phyloP scores from a whole-genome alignment of 2,797 vertebrate genomes.

The Atherinosoma microstoma region DNA sequence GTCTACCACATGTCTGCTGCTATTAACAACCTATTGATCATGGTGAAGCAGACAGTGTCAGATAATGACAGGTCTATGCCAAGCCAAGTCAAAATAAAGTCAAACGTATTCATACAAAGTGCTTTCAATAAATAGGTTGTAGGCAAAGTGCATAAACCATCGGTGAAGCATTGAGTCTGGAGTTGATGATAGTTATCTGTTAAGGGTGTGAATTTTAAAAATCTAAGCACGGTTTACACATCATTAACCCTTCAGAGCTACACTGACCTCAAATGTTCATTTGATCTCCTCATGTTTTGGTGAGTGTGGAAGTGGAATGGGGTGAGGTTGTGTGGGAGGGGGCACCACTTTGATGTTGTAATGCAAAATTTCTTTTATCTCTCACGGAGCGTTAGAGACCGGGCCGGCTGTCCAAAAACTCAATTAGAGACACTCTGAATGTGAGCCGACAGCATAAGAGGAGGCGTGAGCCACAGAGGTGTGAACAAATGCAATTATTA shows the following conservation, averaged over 20 bases:
- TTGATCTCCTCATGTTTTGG: slow-evolving; percentile 61
- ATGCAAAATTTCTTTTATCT: slow-evolving; percentile 73
- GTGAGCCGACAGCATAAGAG: slow-evolving; percentile 58
- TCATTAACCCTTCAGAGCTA: slow-evolving; percentile 69
- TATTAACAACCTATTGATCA: slow-evolving; percentile 55
- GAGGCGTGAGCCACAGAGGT: slow-evolving; percentile 63
- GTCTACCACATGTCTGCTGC: slow-evolving; percentile 2
- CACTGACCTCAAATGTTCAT: slow-evolving; percentile 67
- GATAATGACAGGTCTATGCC: slow-evolving; percentile 41
- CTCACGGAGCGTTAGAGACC: slow-evolving; percentile 52
- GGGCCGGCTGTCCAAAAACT: slow-evolving; percentile 63
- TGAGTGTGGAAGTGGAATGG: slow-evolving; percentile 39
- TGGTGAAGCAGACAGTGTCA: slow-evolving; percentile 22
- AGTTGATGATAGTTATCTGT: slow-evolving; percentile 34
- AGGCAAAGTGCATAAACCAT: slow-evolving; percentile 50
- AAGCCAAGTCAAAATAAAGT: slow-evolving; percentile 45
- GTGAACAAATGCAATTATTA: slow-evolving; percentile 45
- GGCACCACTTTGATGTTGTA: slow-evolving; percentile 62
- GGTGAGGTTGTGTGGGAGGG: slow-evolving; percentile 15
- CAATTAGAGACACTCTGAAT: slow-evolving; percentile 59
- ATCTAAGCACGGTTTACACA: slow-evolving; percentile 28
- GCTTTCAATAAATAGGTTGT: slow-evolving; percentile 59
- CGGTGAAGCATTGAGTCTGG: slow-evolving; percentile 25
- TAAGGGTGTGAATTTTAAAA: slow-evolving; percentile 47
- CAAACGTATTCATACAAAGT: slow-evolving; percentile 42